Percentiles rank a stretch among this genome's conserved stretches.
Evolutionary conservation across 2,797 vertebrate species (phyloP).

Genomic region (Myripristis murdjan): DNA sequence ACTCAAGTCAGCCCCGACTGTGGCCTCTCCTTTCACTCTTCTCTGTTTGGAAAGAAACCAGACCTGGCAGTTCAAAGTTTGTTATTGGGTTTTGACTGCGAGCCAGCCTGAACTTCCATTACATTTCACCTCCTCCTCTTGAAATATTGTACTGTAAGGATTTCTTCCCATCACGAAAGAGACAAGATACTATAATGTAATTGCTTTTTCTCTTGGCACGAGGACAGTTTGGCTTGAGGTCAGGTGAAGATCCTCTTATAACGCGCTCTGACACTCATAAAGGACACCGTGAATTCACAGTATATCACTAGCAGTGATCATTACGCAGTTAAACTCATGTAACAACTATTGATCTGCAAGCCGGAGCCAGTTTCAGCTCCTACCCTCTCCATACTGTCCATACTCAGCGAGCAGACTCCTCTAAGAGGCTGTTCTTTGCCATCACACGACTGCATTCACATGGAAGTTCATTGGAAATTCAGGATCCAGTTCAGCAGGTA

Average conservation of each 20-base stretch:
- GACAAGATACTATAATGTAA: constrained; percentile 26
- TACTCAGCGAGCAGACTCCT: background rate
- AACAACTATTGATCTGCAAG: constrained; percentile 25
- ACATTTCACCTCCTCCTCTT: constrained; percentile 21
- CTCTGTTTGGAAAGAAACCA: constrained; percentile 30
- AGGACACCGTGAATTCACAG: constrained; percentile 8
- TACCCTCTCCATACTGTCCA: background rate
- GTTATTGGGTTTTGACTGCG: constrained; percentile 26
- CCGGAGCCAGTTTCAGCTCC: background rate
- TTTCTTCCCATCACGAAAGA: constrained; percentile 15
- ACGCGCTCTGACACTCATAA: constrained; percentile 26
- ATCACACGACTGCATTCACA: background rate
- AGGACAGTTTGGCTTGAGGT: constrained; percentile 48
- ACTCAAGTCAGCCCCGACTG: constrained; percentile 22
- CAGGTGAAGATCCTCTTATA: constrained; percentile 36
- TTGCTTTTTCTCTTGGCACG: constrained; percentile 38
- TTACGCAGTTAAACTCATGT: constrained; percentile 8
- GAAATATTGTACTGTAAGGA: constrained; percentile 16
- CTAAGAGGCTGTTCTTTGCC: background rate
- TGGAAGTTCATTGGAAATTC: constrained; percentile 10
- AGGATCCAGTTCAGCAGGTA: constrained; percentile 19
- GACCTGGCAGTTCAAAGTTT: constrained; percentile 20
- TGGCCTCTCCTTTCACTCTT: constrained; percentile 29
- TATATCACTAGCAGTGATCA: constrained; percentile 8
- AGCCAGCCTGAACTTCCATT: constrained; percentile 33